phyloP scores from a whole-genome alignment of 2,888 invertebrate genomes.

The Podotricha telesiphe region DNA sequence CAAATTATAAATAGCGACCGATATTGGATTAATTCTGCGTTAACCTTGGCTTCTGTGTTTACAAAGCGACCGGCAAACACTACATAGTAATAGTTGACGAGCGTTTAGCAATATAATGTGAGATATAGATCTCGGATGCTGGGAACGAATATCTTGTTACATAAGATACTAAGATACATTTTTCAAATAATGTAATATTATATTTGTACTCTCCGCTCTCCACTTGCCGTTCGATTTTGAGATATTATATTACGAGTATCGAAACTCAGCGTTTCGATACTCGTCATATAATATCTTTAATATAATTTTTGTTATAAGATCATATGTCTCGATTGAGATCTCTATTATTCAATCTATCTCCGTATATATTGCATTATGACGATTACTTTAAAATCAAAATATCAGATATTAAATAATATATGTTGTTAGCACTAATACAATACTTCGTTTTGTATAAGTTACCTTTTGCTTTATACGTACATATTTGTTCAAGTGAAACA shows the following conservation, averaged over 20 bases:
- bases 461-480: background rate
- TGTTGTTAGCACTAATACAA: background rate
- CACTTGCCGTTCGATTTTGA: background rate
- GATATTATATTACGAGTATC: too few relatives aligned
- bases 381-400: background rate
- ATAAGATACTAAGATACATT: background rate
- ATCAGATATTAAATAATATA: background rate
- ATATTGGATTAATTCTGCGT: conserved; percentile 20
- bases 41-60: conserved; percentile 27
- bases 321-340: too few relatives aligned
- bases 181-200: background rate
- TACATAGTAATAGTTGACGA: conserved; percentile 7
- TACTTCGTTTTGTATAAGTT: background rate
- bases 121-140: conserved; percentile 8
- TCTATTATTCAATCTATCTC: too few relatives aligned
- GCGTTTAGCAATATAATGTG: conserved; percentile 1
- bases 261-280: too few relatives aligned
- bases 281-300: too few relatives aligned
- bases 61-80: conserved; percentile 22
- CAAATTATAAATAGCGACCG: conserved; percentile 24
- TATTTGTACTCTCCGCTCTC: too few relatives aligned
- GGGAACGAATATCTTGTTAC: background rate
- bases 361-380: too few relatives aligned
- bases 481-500: conserved; percentile 5
- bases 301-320: too few relatives aligned